A percentile compares a stretch with the other conserved stretches of the same genome.
Conservation (phyloP, 2,888 invertebrate species). For the Acanthoscelides obtectus region DNA sequence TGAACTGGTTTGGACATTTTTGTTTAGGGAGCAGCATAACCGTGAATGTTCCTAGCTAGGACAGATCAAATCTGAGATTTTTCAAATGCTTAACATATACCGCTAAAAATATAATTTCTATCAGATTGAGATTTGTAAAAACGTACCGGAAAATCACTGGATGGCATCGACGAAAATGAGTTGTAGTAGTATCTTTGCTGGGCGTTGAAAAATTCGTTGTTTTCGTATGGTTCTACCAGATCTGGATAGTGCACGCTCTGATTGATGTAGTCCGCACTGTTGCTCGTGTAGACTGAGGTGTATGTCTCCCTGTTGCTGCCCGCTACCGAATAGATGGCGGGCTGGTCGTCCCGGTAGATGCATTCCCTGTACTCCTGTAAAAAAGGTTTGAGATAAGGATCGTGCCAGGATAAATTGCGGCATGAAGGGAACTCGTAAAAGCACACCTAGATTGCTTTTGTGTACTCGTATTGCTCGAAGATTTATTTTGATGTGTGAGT, state of each 20-base stretch:
- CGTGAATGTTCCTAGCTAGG: too few species aligned
- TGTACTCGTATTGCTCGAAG: too few species aligned
- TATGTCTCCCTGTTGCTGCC: conserved; percentile 65
- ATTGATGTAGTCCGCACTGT: conserved; percentile 56
- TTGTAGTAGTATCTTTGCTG: conserved; percentile 53
- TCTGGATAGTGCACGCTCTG: conserved; percentile 65
- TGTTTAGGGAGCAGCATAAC: too few species aligned
- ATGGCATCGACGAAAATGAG: conserved; percentile 52
- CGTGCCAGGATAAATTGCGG: too few species aligned
- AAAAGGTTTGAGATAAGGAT: not conserved
- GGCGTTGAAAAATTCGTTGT: conserved; percentile 46
- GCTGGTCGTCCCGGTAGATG: conserved; percentile 52
- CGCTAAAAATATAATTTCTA: too few species aligned
- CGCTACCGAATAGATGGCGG: conserved; percentile 72
- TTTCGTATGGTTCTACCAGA: conserved; percentile 58
- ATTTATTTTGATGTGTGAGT: too few species aligned
- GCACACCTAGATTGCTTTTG: too few species aligned
- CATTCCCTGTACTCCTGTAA: conserved; percentile 24
- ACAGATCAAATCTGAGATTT: too few species aligned
- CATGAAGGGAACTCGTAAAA: too few species aligned
- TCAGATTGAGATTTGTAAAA: too few species aligned
- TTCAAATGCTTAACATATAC: too few species aligned
- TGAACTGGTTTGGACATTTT: too few species aligned
- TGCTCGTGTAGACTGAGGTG: conserved; percentile 70
- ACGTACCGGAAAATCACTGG: not conserved